Conservation (phyloP, 2,888 invertebrate genomes). For the Amorpha juglandis region DNA sequence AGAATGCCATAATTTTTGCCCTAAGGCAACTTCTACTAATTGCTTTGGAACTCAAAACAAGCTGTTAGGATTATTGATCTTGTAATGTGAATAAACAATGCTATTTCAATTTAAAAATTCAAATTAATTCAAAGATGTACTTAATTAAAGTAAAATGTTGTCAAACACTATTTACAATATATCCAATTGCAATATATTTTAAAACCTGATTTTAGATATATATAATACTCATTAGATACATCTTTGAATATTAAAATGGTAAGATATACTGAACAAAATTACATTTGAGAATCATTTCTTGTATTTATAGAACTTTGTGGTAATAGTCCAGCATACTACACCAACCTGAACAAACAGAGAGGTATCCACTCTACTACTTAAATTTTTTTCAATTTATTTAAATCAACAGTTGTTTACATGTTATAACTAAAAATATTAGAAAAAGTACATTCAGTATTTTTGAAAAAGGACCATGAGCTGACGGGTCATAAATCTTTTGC, state of each 20-base stretch:
- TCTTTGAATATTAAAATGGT: constrained; percentile 57
- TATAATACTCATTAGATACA: constrained; percentile 39
- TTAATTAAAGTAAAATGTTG: constrained; percentile 22
- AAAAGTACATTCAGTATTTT: constrained; percentile 57
- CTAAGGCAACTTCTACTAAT: background rate
- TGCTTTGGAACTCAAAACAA: background rate
- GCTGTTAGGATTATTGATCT: background rate
- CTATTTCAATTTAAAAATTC: constrained; percentile 10
- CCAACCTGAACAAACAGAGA: constrained; percentile 84
- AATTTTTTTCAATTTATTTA: constrained; percentile 63
- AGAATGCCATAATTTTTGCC: background rate
- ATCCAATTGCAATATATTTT: background rate
- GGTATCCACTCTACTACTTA: constrained; percentile 82
- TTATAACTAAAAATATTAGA: constrained; percentile 46
- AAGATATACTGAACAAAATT: constrained; percentile 69
- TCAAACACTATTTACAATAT: constrained; percentile 1
- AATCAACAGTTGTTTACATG: constrained; percentile 43
- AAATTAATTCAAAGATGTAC: constrained; percentile 40
- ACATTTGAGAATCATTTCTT: constrained; percentile 85
- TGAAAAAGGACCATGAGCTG: constrained; percentile 80
- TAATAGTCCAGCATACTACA: constrained; percentile 85
- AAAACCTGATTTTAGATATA: background rate
- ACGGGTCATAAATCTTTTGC: constrained; percentile 91
- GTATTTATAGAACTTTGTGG: constrained; percentile 86
- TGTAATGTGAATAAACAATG: background rate